Evolutionary conservation across 2,888 invertebrate genomes (phyloP).

Genomic region (Lottia scabra): DNA sequence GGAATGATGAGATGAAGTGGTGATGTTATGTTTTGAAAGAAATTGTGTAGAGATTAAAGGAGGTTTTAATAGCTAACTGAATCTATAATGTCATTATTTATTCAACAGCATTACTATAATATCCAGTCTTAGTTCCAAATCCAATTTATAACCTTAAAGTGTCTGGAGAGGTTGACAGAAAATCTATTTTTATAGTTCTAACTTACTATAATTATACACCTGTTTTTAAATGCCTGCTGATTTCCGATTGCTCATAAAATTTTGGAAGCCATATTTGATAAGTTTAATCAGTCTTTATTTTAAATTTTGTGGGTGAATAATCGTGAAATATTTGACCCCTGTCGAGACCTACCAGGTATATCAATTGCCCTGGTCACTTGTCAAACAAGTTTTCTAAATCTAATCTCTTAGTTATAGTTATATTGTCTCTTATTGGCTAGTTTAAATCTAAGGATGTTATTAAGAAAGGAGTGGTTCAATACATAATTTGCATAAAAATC

Average conservation of each 20-base stretch:
- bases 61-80: slow-evolving; percentile 7
- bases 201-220: slow-evolving; percentile 4
- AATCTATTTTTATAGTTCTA: slow-evolving; percentile 2
- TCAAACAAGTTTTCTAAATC: neutral
- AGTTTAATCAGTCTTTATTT: neutral
- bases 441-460: too few relatives aligned
- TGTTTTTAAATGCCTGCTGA: neutral
- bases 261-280: neutral
- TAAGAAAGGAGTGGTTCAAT: too few relatives aligned
- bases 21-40: neutral
- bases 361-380: neutral
- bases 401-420: too few relatives aligned
- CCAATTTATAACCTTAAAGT: slow-evolving; percentile 5
- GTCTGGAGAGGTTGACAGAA: slow-evolving; percentile 7
- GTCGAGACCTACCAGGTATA: neutral
- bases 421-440: too few relatives aligned
- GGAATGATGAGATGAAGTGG: neutral
- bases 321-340: neutral
- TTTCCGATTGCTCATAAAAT: slow-evolving; percentile 4
- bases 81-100: slow-evolving; percentile 7
- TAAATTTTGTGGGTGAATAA: neutral
- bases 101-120: slow-evolving; percentile 4
- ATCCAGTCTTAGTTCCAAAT: slow-evolving; percentile 5
- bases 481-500: too few relatives aligned
- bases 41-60: neutral